Evolutionary conservation across 2,888 invertebrate species (phyloP).

Genomic region (Lamproptera curius): DNA sequence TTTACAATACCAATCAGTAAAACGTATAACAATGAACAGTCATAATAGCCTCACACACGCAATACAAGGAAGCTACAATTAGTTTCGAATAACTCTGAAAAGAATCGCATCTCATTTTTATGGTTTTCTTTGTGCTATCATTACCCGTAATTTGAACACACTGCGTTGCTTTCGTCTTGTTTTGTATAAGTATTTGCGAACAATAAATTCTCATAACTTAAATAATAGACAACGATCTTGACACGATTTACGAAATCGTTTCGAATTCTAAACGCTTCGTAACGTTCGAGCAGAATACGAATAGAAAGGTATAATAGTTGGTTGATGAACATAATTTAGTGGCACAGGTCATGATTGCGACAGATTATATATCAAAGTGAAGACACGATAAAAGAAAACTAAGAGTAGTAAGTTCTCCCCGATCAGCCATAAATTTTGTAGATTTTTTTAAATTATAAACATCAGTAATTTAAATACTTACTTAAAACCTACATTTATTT

Average conservation of each 20-base stretch:
- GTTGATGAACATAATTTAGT: conserved; percentile 38
- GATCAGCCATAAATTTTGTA: too few species aligned
- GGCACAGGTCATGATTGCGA: conserved; percentile 37
- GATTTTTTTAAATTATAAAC: too few species aligned
- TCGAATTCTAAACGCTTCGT: conserved; percentile 58
- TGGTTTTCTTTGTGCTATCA: conserved; percentile 33
- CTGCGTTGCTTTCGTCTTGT: conserved; percentile 37
- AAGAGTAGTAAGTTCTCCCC: too few species aligned
- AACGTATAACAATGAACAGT: not conserved
- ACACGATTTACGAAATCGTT: conserved; percentile 62
- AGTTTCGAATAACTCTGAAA: conserved; percentile 34
- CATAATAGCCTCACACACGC: conserved; percentile 30
- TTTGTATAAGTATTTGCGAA: conserved; percentile 47
- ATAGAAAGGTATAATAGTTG: conserved; percentile 48
- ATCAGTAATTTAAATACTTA: too few species aligned
- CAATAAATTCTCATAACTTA: conserved; percentile 39
- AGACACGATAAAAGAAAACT: too few species aligned
- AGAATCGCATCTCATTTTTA: conserved; percentile 38
- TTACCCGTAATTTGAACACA: conserved; percentile 32
- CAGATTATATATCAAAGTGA: too few species aligned
- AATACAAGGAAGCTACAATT: conserved; percentile 37
- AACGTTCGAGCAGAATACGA: conserved; percentile 52
- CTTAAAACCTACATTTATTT: too few species aligned
- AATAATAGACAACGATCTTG: conserved; percentile 66
- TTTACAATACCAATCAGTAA: not conserved